These are phyloP conservation scores for Neomonachus schauinslandi DNA, from an alignment of 2,113 vertebrate genomes.

Conservation along the genomic window DNA sequence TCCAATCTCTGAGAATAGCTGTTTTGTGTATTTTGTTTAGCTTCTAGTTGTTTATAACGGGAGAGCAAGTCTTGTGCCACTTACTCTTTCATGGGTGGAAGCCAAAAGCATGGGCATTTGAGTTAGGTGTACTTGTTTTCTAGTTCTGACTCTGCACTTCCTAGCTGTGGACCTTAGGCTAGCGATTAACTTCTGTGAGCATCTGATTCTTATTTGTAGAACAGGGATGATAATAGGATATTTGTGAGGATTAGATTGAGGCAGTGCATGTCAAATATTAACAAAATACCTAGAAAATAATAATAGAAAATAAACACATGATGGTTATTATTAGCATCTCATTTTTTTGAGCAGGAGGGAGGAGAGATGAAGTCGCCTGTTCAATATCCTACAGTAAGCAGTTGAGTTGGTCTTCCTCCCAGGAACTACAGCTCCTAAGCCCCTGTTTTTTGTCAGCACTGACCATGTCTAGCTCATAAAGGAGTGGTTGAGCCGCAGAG, in stretches of 20 bases:
- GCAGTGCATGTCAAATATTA: neutral
- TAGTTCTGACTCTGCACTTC: neutral
- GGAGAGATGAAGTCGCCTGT: neutral
- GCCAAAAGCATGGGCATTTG: neutral
- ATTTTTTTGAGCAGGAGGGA: neutral
- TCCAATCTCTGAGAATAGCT: neutral
- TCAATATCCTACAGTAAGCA: neutral
- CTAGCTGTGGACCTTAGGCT: neutral
- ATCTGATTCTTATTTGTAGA: neutral
- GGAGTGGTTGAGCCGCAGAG: neutral
- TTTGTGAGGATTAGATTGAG: neutral
- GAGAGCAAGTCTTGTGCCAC: neutral
- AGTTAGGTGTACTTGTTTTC: neutral
- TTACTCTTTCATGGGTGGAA: neutral
- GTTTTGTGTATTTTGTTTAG: neutral
- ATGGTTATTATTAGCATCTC: neutral
- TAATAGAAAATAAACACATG: neutral
- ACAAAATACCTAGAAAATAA: neutral
- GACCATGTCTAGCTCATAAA: neutral
- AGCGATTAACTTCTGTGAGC: neutral
- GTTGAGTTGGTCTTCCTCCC: neutral
- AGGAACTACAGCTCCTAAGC: neutral
- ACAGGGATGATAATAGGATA: neutral
- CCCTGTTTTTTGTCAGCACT: neutral
- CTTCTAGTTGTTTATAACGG: neutral